These are phyloP conservation scores for Cephus spinipes DNA, from an alignment of 2,888 invertebrate species.

Conservation along the genomic window DNA sequence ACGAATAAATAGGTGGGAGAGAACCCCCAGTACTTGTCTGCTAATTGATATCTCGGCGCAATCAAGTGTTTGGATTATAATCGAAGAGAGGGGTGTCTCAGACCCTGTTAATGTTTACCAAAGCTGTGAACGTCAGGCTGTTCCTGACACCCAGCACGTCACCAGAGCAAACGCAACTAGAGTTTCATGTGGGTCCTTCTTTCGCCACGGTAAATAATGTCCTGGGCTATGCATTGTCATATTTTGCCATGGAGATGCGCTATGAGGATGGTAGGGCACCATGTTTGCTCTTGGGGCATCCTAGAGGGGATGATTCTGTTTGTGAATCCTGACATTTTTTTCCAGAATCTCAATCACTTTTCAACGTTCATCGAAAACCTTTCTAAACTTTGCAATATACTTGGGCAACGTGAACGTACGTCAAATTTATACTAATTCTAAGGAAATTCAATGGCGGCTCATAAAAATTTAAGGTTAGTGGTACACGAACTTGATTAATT, in stretches of 20 bases:
- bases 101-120: conserved; percentile 50
- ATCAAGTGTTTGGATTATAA: conserved; percentile 64
- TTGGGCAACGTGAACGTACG: neutral
- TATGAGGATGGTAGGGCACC: neutral
- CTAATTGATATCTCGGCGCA: conserved; percentile 64
- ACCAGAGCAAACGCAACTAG: conserved; percentile 16
- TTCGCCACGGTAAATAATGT: conserved; percentile 14
- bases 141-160: conserved; percentile 49
- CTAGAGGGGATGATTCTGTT: neutral
- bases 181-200: conserved; percentile 13
- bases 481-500: neutral
- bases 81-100: conserved; percentile 21
- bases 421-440: neutral
- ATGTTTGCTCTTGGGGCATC: neutral
- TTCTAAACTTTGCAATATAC: neutral
- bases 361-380: neutral
- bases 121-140: conserved; percentile 59
- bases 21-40: conserved; percentile 16
- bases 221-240: conserved; percentile 43
- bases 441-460: neutral
- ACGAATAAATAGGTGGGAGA: neutral
- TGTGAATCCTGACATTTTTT: neutral
- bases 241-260: conserved; percentile 6
- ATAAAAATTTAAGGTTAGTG: neutral
- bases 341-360: neutral